Conservation (phyloP, 2,113 vertebrate species). For the Dryoscopus gambensis region DNA sequence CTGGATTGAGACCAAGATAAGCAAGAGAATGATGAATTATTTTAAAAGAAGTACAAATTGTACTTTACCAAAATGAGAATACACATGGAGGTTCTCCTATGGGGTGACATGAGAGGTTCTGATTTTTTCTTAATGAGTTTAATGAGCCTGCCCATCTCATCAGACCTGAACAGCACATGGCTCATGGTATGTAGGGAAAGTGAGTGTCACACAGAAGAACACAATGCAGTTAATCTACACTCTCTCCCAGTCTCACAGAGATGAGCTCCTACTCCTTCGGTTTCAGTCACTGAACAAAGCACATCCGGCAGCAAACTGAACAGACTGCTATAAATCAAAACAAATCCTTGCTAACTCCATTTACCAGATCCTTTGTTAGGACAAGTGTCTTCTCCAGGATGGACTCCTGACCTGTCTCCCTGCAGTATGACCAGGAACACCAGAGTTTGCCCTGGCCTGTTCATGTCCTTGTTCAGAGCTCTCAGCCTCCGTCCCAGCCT, state of each 20-base stretch:
- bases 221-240: not conserved
- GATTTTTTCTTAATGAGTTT: not conserved
- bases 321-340: not conserved
- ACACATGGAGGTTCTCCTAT: not conserved
- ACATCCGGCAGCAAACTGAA: not conserved
- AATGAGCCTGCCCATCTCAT: not conserved
- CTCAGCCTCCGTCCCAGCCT: not conserved
- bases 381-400: not conserved
- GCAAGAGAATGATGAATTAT: not conserved
- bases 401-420: not conserved
- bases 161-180: not conserved
- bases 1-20: not conserved
- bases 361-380: not conserved
- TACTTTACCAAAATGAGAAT: not conserved
- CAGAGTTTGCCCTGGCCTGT: not conserved
- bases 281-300: conserved; percentile 11
- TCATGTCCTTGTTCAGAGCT: rapidly evolving
- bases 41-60: not conserved
- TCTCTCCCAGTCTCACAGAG: not conserved
- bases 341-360: not conserved
- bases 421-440: not conserved
- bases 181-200: not conserved
- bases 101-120: not conserved
- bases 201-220: not conserved
- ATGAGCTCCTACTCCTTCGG: not conserved